Percentiles rank a stretch among this genome's conserved stretches.
Evolutionary conservation across 2,113 vertebrate species (phyloP).

Genomic region (Polypterus senegalus): DNA sequence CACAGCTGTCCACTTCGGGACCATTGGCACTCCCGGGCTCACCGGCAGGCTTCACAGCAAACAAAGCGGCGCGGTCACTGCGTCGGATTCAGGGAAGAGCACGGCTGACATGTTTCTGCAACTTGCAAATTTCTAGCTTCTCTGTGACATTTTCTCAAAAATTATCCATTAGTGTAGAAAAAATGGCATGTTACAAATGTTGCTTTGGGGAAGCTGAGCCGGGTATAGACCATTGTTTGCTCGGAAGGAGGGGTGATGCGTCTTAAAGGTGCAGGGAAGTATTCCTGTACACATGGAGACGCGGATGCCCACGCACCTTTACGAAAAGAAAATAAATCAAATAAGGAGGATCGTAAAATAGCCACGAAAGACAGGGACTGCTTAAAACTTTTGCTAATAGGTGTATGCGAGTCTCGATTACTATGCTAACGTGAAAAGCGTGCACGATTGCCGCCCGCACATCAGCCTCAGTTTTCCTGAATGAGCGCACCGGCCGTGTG

Average conservation of each 20-base stretch:
- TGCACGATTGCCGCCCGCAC: no score
- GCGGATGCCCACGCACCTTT: no score
- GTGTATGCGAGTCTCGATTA: no score
- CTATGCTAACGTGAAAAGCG: no score
- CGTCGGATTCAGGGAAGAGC: constrained; percentile 20
- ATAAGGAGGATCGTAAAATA: no score
- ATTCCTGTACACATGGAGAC: no score
- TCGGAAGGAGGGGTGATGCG: constrained; percentile 48
- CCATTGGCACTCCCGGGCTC: constrained; percentile 35
- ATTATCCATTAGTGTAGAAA: constrained; percentile 47
- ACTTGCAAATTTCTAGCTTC: constrained; percentile 25
- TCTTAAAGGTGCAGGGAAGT: constrained; percentile 80
- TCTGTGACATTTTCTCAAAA: constrained; percentile 39
- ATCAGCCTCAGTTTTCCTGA: no score
- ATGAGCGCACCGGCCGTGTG: no score
- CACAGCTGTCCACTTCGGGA: constrained; percentile 43
- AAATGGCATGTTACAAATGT: constrained; percentile 88
- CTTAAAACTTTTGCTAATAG: no score
- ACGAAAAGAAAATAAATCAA: no score
- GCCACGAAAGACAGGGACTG: no score
- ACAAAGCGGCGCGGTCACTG: constrained; percentile 22
- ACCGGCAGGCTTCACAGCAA: constrained; percentile 24
- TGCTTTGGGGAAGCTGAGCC: constrained; percentile 75
- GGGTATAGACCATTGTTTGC: constrained; percentile 80
- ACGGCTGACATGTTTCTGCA: constrained; percentile 29